Evolutionary conservation across 2,113 vertebrate genomes (phyloP).

Genomic region (Edolisoma coerulescens): DNA sequence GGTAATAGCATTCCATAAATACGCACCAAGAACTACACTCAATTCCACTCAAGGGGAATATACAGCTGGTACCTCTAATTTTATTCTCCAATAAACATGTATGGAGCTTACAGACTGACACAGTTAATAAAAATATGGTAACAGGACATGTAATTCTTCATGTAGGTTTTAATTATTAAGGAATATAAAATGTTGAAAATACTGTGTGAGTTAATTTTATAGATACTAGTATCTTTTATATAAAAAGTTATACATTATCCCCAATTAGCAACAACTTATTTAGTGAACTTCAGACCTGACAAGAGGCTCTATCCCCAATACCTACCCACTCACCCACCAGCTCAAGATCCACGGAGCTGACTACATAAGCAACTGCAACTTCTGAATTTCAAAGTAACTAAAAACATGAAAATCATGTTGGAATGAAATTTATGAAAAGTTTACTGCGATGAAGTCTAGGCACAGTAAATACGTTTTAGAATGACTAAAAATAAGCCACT

Average conservation of each 20-base stretch:
- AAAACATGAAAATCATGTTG: slow-evolving; percentile 16
- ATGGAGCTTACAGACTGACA: slow-evolving; percentile 70
- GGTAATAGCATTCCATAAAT: slow-evolving; percentile 74
- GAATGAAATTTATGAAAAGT: slow-evolving; percentile 58
- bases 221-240: slow-evolving; percentile 83
- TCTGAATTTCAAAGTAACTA: slow-evolving; percentile 33
- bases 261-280: slow-evolving; percentile 69
- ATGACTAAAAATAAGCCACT: neutral
- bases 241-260: slow-evolving; percentile 83
- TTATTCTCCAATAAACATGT: slow-evolving; percentile 58
- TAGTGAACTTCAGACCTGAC: slow-evolving; percentile 55
- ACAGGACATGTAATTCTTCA: slow-evolving; percentile 80
- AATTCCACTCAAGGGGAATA: slow-evolving; percentile 50
- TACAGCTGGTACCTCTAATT: slow-evolving; percentile 63
- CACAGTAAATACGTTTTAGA: slow-evolving; percentile 44
- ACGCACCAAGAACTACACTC: slow-evolving; percentile 47
- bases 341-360: slow-evolving; percentile 37
- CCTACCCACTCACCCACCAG: slow-evolving; percentile 62
- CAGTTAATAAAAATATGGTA: slow-evolving; percentile 82
- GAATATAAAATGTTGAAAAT: slow-evolving; percentile 87
- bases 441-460: slow-evolving; percentile 14
- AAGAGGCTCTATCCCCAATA: slow-evolving; percentile 41
- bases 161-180: slow-evolving; percentile 74
- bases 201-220: slow-evolving; percentile 85
- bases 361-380: slow-evolving; percentile 31